Percentiles rank a stretch among this genome's conserved stretches.
phyloP scores from a whole-genome alignment of 92 coral and sea anemone species.

The Bergia puertoricense region DNA sequence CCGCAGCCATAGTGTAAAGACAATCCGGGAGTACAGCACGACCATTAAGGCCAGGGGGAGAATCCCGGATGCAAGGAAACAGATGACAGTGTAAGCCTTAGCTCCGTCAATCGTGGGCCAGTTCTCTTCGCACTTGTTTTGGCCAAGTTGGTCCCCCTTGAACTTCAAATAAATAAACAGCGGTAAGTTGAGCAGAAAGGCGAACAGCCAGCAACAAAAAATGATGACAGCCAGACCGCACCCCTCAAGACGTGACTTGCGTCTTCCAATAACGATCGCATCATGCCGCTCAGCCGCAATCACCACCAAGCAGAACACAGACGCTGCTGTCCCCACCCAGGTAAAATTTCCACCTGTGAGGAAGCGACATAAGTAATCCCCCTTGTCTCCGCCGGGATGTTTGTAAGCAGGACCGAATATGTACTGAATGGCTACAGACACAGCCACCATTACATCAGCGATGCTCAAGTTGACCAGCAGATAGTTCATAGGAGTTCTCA shows the following conservation, averaged over 20 bases:
- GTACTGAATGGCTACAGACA: constrained; percentile 31
- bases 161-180: constrained; percentile 29
- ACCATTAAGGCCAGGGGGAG: constrained; percentile 70
- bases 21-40: constrained; percentile 54
- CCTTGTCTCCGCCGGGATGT: constrained; percentile 21
- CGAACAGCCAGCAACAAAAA: constrained; percentile 41
- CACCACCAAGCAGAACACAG: constrained; percentile 35
- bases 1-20: constrained; percentile 62
- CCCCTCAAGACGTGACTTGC: constrained; percentile 35
- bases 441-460: constrained; percentile 68
- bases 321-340: constrained; percentile 44
- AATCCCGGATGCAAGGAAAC: constrained; percentile 61
- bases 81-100: constrained; percentile 64
- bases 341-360: constrained; percentile 41
- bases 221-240: constrained; percentile 10
- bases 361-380: constrained; percentile 31
- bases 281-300: constrained; percentile 32
- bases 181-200: constrained; percentile 35
- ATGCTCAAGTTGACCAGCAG: constrained; percentile 67
- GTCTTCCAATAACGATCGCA: constrained; percentile 34
- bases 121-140: constrained; percentile 28
- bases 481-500: constrained; percentile 63
- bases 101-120: constrained; percentile 29
- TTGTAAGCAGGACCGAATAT: constrained; percentile 32
- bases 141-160: constrained; percentile 23